A percentile compares a stretch with the other conserved stretches of the same genome.
Conservation (phyloP, 2,113 vertebrate genomes). For the Cariama cristata region DNA sequence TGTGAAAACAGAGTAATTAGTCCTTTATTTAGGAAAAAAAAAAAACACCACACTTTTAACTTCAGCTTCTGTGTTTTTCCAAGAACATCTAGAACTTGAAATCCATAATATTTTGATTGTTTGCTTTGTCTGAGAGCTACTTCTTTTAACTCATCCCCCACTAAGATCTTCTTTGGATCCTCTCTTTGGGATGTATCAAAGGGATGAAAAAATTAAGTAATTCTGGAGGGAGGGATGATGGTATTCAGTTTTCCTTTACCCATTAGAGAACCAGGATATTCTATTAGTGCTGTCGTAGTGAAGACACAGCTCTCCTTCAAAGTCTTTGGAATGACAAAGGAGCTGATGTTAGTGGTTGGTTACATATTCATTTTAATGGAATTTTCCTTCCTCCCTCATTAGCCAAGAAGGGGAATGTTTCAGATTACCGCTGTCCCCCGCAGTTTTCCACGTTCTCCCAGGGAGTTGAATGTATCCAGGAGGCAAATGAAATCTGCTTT, state of each 20-base stretch:
- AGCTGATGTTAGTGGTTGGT: not conserved
- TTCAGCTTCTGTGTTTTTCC: not conserved
- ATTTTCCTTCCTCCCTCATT: not conserved
- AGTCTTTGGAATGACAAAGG: not conserved
- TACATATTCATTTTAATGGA: conserved; percentile 24
- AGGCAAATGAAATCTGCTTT: conserved; percentile 23
- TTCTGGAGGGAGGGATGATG: not conserved
- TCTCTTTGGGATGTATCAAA: not conserved
- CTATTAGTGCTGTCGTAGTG: not conserved
- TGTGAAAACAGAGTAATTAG: not conserved
- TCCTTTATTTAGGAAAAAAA: not conserved
- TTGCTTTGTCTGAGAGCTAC: not conserved
- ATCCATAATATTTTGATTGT: not conserved
- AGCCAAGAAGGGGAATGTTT: not conserved
- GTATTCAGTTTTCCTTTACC: not conserved
- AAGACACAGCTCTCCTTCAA: not conserved
- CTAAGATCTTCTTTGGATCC: not conserved
- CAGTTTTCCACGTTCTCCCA: not conserved
- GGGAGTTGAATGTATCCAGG: not conserved
- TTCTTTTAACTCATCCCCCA: not conserved
- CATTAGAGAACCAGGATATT: not conserved
- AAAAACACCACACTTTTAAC: not conserved
- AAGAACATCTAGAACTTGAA: not conserved
- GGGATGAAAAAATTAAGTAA: not conserved
- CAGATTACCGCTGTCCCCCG: not conserved